Base-by-base conservation (phyloP, 2,113 vertebrate species). In the Chloroceryle aenea region DNA sequence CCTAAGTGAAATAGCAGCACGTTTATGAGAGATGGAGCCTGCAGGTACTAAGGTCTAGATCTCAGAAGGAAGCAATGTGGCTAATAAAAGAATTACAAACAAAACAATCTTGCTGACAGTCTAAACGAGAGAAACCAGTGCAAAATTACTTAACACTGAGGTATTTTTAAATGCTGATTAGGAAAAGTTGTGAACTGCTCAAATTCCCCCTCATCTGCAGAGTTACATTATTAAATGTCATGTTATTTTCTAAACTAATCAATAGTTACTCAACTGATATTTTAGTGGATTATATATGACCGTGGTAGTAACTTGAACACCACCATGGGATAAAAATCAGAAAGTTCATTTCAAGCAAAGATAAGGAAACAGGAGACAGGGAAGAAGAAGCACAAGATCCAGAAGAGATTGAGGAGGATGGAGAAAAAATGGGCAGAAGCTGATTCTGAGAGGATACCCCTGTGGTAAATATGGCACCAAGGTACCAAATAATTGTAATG, bases 211-310 rank as follows among this genome's bases (percentile, higher is more conserved):
- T 55, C 52, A 34, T 50, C 67, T 55, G 38, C 23, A 62, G 79
- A 23, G 29, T 62, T 67, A 29, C 42, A 3, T 76, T 80, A 67
- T 92, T 90, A 88, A 82, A 67, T 58, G 30, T 22, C 10, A 16
- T 87, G 27, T 84, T 93, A 74, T 81, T 84, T 93, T 92, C 92
- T 89, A 91, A 91, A 76, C 58, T 52, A 72, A 55, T 55, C n/a
- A 62, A 90, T 80, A 88, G 34, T 95, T 87, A 90, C 84, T 74
- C 55, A 90, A 55, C n/a, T 42, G 50, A 4, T 78, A 55, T 21
- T 87, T 88, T 80, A 67, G 64, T 66, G 43, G 12, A 25, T 86
- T 77, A 40, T 89, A 9, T 63, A 93, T 93, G 18, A 20, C 55
- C 66, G 47, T 50, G 6, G 25, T 66, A 55, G 42, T 56, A 79